Evolutionary conservation across 2,797 vertebrate genomes (phyloP), one percentile per base, ranked within the genome.

Genomic region (Siniperca undulata): DNA sequence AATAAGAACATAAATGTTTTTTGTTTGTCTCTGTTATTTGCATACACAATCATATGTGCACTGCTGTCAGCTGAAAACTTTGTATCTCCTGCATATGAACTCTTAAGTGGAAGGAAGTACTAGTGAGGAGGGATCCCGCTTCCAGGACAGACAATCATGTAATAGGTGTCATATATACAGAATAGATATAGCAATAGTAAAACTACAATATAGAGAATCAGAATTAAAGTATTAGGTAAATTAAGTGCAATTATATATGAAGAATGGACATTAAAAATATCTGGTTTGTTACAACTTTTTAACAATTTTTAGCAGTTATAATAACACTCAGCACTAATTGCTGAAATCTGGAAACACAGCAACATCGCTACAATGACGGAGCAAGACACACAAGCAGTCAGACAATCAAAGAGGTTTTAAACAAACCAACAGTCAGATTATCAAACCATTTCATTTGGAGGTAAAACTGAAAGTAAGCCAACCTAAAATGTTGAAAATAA

Each of bases 1-100:
- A 92, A 90, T 60, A 78, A 66, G 48, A 91, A 83, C 60, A 61
- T n/a, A 58, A 3, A 70, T 64, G 40, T 62, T 81, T 70, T 42
- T 52, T 74, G 34, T 70, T 70, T 80, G 61, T 83, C 14, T 90
- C n/a, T 84, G 53, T 88, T 75, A n/a, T 84, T 78, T 62, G 13
- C 65, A 76, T 38, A 27, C 19, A 73, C 13, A 30, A 48, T 36
- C 24, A 46, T 2, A 70, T n/a, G 4, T 56, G n/a, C 52, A 60
- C 16, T 55, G 27, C 17, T 38, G 14, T 48, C 61, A 50, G 9
- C 7, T 48, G 24, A 55, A 78, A 64, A 70, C 11, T 30, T 65
- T 56, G 17, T 19, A 24, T 65, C 22, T 74, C 22, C 8, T 69
- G 3, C 13, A 48, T 52, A 70, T 40, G 6, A 59, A 17, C 3